Base-by-base conservation (phyloP, 1,140 invertebrate species). In the Delia radicum region DNA sequence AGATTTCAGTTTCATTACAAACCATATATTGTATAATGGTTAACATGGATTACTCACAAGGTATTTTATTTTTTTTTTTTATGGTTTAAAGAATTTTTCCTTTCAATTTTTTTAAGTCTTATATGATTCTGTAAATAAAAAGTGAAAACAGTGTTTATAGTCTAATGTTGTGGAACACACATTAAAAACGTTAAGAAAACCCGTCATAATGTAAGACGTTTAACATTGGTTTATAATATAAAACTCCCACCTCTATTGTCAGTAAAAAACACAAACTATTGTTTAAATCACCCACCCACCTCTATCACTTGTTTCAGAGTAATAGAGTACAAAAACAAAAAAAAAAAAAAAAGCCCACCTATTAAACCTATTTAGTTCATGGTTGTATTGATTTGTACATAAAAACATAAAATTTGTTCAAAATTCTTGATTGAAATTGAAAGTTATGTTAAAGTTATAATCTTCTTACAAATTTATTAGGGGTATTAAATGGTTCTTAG, bases 81-180 rank as follows among this genome's bases (percentile, higher is more conserved):
- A n/a, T n/a, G n/a, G n/a, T n/a, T n/a, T n/a, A n/a, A n/a, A n/a
- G n/a, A n/a, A n/a, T n/a, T n/a, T 42, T 42, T 3, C 37, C n/a
- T 8, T 42, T 42, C 3, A 15, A 1, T 42, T 42, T 42, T 1
- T 42, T 42, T 33, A 10, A 5, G 31, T 65, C 29, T 29, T 65
- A 65, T 21, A 21, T 55, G 37, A 42, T 42, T 42, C 37, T 42
- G 18, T 55, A 29, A 65, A 65, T 65, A 27, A 65, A 65, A 65
- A 65, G 62, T 65, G 62, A 65, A 65, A 65, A 65, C 62, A 65
- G 29, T 65, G 27, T 65, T 65, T 65, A 55, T 42, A 10, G 12
- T 42, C 10, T 42, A 8, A n/a, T n/a, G n/a, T n/a, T n/a, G n/a
- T 65, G 62, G 62, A n/a, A 29, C n/a, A 29, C 62, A 29, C 62